Conservation (phyloP, 2,888 invertebrate species). For the Andrena bucephala region DNA sequence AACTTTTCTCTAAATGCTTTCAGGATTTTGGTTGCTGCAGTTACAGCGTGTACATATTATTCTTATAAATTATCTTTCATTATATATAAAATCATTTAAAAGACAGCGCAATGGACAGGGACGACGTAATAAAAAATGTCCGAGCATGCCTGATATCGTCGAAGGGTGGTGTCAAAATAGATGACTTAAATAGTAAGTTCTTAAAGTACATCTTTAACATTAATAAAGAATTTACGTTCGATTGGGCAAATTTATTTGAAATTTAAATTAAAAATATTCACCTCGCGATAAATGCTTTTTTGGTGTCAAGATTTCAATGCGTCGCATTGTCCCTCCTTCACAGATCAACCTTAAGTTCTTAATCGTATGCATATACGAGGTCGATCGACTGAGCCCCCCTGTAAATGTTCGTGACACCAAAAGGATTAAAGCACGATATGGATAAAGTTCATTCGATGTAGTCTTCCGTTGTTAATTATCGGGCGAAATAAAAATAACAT, state of each 20-base stretch:
- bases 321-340: too few species aligned
- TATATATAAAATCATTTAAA: slow-evolving; percentile 4
- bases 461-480: background rate
- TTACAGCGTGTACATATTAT: slow-evolving; percentile 20
- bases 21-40: slow-evolving; percentile 23
- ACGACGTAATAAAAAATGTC: slow-evolving; percentile 66
- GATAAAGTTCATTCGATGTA: background rate
- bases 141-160: slow-evolving; percentile 72
- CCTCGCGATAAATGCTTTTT: too few species aligned
- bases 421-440: background rate
- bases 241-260: background rate
- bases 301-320: background rate
- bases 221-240: background rate
- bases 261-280: too few species aligned
- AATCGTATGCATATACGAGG: too few species aligned
- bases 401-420: too few species aligned
- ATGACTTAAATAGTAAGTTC: slow-evolving; percentile 87
- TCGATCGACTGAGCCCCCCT: too few species aligned
- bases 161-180: slow-evolving; percentile 79
- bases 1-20: slow-evolving; percentile 22
- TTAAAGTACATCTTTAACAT: background rate
- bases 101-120: slow-evolving; percentile 48
- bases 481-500: background rate
- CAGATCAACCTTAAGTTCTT: too few species aligned
- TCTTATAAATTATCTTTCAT: slow-evolving; percentile 31